phyloP scores from a whole-genome alignment of 2,797 vertebrate species.

The Gobio occitaniae region DNA sequence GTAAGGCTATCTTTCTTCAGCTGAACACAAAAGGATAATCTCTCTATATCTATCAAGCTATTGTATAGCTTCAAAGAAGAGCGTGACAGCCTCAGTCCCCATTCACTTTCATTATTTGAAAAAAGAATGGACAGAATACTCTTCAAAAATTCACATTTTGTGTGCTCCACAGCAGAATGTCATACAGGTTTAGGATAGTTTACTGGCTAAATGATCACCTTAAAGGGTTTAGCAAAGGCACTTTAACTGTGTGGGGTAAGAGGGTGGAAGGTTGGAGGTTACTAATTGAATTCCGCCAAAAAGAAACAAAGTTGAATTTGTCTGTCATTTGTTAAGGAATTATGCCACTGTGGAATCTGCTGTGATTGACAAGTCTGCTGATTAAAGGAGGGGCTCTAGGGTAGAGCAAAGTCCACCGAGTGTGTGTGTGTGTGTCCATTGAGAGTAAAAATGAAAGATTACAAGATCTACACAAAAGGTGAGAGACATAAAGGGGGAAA shows the following conservation, averaged over 20 bases:
- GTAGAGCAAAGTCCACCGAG: constrained; percentile 3
- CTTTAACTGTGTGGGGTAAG: constrained; percentile 18
- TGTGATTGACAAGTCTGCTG: constrained; percentile 46
- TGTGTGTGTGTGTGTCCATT: background rate
- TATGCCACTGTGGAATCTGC: constrained; percentile 60
- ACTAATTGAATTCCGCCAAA: constrained; percentile 54
- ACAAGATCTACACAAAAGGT: background rate
- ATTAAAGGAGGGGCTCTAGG: constrained; percentile 48
- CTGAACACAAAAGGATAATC: background rate
- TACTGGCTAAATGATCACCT: background rate
- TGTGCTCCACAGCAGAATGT: background rate
- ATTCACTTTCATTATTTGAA: background rate
- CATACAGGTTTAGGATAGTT: background rate
- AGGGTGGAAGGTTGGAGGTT: constrained; percentile 49
- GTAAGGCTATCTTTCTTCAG: background rate
- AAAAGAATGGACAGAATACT: background rate
- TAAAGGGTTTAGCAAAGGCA: constrained; percentile 1
- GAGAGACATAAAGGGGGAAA: background rate
- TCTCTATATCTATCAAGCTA: background rate
- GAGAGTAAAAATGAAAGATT: background rate
- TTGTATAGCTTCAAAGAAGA: constrained; percentile 1
- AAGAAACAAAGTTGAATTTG: constrained; percentile 72
- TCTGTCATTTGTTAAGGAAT: constrained; percentile 76
- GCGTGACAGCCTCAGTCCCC: background rate
- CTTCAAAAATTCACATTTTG: background rate